Base-by-base conservation (phyloP, 2,113 vertebrate species). In the Danio rerio region DNA sequence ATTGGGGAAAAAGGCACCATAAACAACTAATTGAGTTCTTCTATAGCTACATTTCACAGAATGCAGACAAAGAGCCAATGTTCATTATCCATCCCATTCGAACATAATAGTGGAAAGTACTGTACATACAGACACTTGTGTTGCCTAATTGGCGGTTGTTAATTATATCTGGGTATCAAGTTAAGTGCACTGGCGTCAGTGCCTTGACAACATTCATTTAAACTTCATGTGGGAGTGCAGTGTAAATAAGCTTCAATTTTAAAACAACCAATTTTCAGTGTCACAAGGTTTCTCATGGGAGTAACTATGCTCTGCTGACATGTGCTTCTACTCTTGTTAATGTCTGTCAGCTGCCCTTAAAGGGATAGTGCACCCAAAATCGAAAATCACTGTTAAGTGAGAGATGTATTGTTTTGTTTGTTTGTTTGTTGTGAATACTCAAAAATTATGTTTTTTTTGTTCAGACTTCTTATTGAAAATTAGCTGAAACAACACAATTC, bases 101-200 rank as follows among this genome's bases (percentile, higher is more conserved):
- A 31, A 2, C 31, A 31, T 31, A 31, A 31, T 31, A 31, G 31
- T n/a, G n/a, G n/a, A n/a, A n/a, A n/a, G n/a, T 31, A 31, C 31
- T 31, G 52, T 85, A 63, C 80, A 59, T 76, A 59, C 71, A 71
- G 72, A 76, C 72, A 21, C 47, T 49, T 18, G 55, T 77, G 78
- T 56, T 76, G 18, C 71, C n/a, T 70, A 81, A 83, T 83, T 83
- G 68, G 77, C 47, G 55, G 63, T 76, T 80, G 76, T 86, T 83
- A 77, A 77, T 80, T 80, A 62, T 69, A 68, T 69, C 21, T 4
- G 79, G 56, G 66, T 69, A 53, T 79, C 42, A 53, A 75, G 71
- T 40, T 50, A 69, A 70, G n/a, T 43, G 43, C 53, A 58, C 16
- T n/a, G 12, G 45, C 49, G 7, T 69, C 53, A 69, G 16, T 59